These are phyloP conservation scores for Acleris literana DNA, from an alignment of 2,888 invertebrate species.

Conservation along the genomic window DNA sequence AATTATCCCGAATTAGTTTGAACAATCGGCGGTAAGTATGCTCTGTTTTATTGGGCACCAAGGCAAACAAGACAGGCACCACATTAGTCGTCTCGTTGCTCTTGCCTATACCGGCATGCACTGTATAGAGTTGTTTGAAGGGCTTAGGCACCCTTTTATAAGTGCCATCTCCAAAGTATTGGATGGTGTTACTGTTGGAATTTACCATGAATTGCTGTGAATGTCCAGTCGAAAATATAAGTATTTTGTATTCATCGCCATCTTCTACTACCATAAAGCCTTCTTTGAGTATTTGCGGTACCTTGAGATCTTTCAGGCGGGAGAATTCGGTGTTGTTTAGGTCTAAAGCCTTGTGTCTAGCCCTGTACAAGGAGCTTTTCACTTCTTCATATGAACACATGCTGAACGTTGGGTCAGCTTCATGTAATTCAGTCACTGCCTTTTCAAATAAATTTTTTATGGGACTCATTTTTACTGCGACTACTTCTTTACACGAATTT, in stretches of 20 bases:
- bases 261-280: no score
- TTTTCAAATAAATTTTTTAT: no score
- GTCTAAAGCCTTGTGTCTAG: not conserved
- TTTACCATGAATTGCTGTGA: conserved; percentile 1
- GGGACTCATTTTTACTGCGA: no score
- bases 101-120: not conserved
- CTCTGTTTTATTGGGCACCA: conserved; percentile 3
- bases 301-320: conserved; percentile 4
- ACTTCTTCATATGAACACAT: no score
- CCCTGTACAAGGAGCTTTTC: not conserved
- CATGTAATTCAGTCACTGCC: no score
- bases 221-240: not conserved
- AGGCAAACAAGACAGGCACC: conserved; percentile 10
- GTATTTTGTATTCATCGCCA: no score
- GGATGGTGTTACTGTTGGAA: conserved; percentile 5
- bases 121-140: no score
- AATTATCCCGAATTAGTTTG: conserved; percentile 9
- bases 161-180: conserved; percentile 5
- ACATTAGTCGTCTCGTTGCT: conserved; percentile 4
- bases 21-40: conserved; percentile 7
- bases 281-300: conserved; percentile 6
- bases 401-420: no score
- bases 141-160: no score
- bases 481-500: no score
- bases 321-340: conserved; percentile 9